A percentile compares a stretch with the other conserved stretches of the same genome.
Evolutionary conservation across 2,113 vertebrate genomes (phyloP).

Genomic region (Geococcyx californianus): DNA sequence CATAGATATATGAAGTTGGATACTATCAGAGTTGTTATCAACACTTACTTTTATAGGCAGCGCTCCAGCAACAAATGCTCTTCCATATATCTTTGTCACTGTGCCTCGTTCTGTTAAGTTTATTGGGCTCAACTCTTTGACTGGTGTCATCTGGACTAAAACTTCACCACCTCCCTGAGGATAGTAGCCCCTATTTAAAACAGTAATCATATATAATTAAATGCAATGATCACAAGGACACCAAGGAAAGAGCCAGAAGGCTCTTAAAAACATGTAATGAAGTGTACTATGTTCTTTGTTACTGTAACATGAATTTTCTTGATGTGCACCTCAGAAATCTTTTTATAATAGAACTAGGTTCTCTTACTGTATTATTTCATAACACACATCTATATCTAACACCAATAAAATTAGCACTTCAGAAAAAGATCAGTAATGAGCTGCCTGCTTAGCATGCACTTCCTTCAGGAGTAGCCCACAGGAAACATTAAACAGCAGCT

Average conservation of each 20-base stretch:
- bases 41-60: slow-evolving; percentile 90
- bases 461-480: background rate
- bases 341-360: background rate
- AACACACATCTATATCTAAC: background rate
- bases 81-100: slow-evolving; percentile 93
- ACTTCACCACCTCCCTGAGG: slow-evolving; percentile 95
- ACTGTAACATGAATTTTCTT: background rate
- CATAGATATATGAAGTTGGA: background rate
- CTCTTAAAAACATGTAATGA: background rate
- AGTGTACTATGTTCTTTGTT: background rate
- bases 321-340: background rate
- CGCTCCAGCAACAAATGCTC: slow-evolving; percentile 92
- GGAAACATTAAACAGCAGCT: background rate
- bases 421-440: background rate
- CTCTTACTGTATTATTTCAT: background rate
- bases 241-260: background rate
- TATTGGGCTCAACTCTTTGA: slow-evolving; percentile 88
- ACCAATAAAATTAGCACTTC: background rate
- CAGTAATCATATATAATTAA: background rate
- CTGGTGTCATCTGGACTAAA: slow-evolving; percentile 81
- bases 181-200: slow-evolving; percentile 88
- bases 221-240: background rate
- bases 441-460: background rate
- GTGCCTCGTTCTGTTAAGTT: slow-evolving; percentile 88
- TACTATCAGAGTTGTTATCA: background rate